phyloP scores from a whole-genome alignment of 1,140 invertebrate genomes.

The Teleopsis dalmanni region DNA sequence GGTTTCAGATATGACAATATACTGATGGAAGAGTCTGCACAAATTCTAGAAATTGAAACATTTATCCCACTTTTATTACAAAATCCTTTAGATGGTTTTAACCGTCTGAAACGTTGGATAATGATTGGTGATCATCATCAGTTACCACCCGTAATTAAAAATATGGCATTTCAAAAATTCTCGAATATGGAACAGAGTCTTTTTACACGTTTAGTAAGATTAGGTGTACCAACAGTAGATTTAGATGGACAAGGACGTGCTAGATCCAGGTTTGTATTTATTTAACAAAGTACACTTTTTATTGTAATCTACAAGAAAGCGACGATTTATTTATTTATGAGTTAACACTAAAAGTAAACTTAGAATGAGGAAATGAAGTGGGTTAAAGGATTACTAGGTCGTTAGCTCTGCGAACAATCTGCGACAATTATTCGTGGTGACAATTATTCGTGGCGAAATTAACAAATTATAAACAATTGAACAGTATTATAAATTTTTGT shows the following conservation, averaged over 20 bases:
- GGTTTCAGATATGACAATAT: constrained; percentile 98
- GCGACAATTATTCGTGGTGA: no score
- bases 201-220: constrained; percentile 90
- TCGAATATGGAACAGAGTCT: constrained; percentile 99
- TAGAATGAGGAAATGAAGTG: no score
- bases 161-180: constrained; percentile 99
- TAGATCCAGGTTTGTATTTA: constrained; percentile 22
- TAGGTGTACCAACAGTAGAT: constrained; percentile 95
- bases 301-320: no score
- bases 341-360: no score
- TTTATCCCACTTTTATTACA: constrained; percentile 97
- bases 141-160: constrained; percentile 97
- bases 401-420: no score
- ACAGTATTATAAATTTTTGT: no score
- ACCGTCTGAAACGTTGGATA: constrained; percentile 97
- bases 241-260: constrained; percentile 96
- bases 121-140: constrained; percentile 99
- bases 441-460: no score
- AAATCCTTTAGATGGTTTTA: constrained; percentile 93
- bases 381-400: no score
- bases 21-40: constrained; percentile 98
- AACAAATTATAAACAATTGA: no score
- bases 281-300: no score
- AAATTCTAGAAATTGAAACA: constrained; percentile 99
- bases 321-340: no score